phyloP scores from a whole-genome alignment of 2,888 invertebrate species.

The Sthenelais limicola region DNA sequence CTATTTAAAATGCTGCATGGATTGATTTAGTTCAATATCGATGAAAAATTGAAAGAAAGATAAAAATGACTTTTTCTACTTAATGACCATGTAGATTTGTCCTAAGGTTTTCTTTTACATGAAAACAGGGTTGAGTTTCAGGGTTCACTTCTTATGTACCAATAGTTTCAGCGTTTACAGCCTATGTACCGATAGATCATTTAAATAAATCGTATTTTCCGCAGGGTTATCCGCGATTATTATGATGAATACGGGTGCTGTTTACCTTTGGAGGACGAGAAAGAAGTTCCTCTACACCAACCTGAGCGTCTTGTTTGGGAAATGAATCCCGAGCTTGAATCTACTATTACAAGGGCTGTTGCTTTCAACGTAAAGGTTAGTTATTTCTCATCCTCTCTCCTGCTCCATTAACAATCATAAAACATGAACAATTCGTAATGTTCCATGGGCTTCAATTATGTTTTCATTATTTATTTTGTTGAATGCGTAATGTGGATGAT shows the following conservation, averaged over 20 bases:
- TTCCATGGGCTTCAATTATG: neutral
- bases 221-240: constrained; percentile 66
- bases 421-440: neutral
- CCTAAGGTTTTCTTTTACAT: too few relatives aligned
- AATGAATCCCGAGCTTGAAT: constrained; percentile 61
- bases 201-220: too few relatives aligned
- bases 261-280: constrained; percentile 66
- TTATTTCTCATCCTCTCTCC: neutral
- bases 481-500: too few relatives aligned
- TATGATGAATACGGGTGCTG: constrained; percentile 70
- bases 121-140: too few relatives aligned
- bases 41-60: too few relatives aligned
- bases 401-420: neutral
- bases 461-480: neutral
- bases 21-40: too few relatives aligned
- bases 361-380: constrained; percentile 58
- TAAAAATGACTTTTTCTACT: too few relatives aligned
- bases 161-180: too few relatives aligned
- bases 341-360: constrained; percentile 60
- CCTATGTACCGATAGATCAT: too few relatives aligned
- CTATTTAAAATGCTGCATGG: too few relatives aligned
- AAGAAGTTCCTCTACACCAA: constrained; percentile 54
- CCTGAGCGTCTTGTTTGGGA: constrained; percentile 71
- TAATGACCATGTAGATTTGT: too few relatives aligned
- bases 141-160: too few relatives aligned